Base-by-base conservation (phyloP, 2,797 vertebrate genomes). In the Pitangus sulphuratus region DNA sequence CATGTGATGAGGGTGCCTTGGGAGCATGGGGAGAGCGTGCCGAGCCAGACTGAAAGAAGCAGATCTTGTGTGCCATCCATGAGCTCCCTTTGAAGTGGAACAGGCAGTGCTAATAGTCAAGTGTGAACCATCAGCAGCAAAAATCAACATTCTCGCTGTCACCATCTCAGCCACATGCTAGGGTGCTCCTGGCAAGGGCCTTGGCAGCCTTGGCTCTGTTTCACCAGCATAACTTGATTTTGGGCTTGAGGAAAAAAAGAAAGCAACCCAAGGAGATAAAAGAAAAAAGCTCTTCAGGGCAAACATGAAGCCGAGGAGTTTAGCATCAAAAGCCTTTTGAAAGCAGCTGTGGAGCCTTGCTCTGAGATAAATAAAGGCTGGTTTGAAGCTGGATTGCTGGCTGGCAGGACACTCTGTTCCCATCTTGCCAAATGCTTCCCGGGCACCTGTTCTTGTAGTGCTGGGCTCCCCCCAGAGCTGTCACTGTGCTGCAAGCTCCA, bases 311-410 rank as follows among this genome's bases (percentile, higher is more conserved):
- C 78, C 25, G 20, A 79, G 37, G 22, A 72, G 42, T 82, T 92
- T 72, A 95, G 35, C 62, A 92, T 92, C 77, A 92, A 90, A 89
- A 4, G 81, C 47, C 50, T 93, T 93, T 69, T 58, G 66, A 76
- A 92, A 89, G 60, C 87, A 96, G 87, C 92, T 94, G 87, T 89
- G 71, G 51, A 82, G 53, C 44, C 40, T 69, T 50, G 30, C 33
- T 92, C 54, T 0, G 33, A 70, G 62, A 80, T 74, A 94, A 93
- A 95, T 84, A 76, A 89, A 95, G 58, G 47, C 54, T 90, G 74
- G 66, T 87, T 90, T 91, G 84, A 90, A 77, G 78, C 33, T 86
- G 78, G 74, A 89, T 75, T 90, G 56, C 54, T 84, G 80, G 65
- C 61, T 96, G 89, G 84, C 89, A 89, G 89, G 83, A 87, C 87